These are phyloP conservation scores for Dipodomys ordii DNA, from an alignment of 2,113 vertebrate genomes.

Conservation along the genomic window DNA sequence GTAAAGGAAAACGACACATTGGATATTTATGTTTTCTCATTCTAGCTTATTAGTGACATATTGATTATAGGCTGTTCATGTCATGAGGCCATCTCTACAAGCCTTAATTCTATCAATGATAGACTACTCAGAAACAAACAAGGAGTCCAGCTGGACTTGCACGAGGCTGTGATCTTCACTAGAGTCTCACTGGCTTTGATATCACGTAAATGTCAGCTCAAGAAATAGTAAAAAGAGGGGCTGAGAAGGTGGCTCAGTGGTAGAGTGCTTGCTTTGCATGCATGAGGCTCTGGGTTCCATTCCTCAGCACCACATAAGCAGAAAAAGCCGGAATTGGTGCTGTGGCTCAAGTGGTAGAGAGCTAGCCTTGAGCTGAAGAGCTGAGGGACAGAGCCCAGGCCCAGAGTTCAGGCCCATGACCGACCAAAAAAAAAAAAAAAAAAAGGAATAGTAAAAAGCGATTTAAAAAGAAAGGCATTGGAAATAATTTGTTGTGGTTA, in stretches of 20 bases:
- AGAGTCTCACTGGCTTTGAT: neutral
- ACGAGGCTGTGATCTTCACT: neutral
- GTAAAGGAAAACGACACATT: slow-evolving; percentile 13
- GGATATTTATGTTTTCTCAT: neutral
- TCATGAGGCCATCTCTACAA: neutral
- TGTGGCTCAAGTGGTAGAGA: too few species aligned
- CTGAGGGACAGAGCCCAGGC: too few species aligned
- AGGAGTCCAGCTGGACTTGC: neutral
- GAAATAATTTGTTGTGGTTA: slow-evolving; percentile 9
- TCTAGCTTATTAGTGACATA: neutral
- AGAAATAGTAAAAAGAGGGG: neutral
- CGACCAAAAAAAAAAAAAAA: too few species aligned
- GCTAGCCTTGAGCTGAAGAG: too few species aligned
- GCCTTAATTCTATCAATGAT: neutral
- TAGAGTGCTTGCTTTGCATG: too few species aligned
- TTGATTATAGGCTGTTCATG: neutral
- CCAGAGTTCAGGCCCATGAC: too few species aligned
- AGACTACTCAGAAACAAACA: slow-evolving; percentile 11
- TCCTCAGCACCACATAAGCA: too few species aligned
- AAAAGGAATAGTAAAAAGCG: neutral
- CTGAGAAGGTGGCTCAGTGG: too few species aligned
- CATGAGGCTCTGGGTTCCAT: too few species aligned
- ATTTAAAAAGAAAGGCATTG: neutral
- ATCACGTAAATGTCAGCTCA: neutral
- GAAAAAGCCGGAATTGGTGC: too few species aligned